Conservation (phyloP, 2,888 invertebrate genomes). For the Drosophila flavopinicola region DNA sequence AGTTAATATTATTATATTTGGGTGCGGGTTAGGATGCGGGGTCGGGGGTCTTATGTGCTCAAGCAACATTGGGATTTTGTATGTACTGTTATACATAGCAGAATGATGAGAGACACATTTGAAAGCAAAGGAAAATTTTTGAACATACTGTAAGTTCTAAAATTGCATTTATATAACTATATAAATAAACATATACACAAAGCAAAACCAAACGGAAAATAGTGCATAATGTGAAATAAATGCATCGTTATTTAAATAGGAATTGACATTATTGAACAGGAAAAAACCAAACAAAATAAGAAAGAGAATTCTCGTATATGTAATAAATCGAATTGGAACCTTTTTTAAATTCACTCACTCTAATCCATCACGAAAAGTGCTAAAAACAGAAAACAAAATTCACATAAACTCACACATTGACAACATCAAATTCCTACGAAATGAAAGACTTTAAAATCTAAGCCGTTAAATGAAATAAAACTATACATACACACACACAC, state of each 20-base stretch:
- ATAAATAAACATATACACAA: conserved; percentile 50
- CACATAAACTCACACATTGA: conserved; percentile 63
- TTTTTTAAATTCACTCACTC: conserved; percentile 58
- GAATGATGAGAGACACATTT: conserved; percentile 18
- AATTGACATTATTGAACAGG: conserved; percentile 70
- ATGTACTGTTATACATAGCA: conserved; percentile 63
- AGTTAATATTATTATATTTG: conserved; percentile 48
- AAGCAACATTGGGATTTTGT: conserved; percentile 73
- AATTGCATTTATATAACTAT: conserved; percentile 76
- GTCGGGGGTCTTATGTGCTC: conserved; percentile 49
- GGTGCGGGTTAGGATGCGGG: conserved; percentile 6
- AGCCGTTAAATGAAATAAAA: conserved; percentile 69
- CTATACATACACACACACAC: conserved; percentile 41
- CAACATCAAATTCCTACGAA: conserved; percentile 83
- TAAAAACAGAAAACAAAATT: conserved; percentile 44
- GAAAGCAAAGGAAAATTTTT: conserved; percentile 65
- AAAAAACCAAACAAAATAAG: conserved; percentile 9
- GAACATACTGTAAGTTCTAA: conserved; percentile 79
- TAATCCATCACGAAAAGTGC: conserved; percentile 64
- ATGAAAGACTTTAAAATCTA: conserved; percentile 83
- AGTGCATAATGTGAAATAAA: conserved; percentile 44
- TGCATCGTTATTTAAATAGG: conserved; percentile 72
- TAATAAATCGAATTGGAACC: conserved; percentile 49
- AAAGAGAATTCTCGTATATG: conserved; percentile 32
- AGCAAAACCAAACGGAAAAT: conserved; percentile 24